Evolutionary conservation across 2,113 vertebrate genomes (phyloP).

Genomic region (Erinaceus europaeus): DNA sequence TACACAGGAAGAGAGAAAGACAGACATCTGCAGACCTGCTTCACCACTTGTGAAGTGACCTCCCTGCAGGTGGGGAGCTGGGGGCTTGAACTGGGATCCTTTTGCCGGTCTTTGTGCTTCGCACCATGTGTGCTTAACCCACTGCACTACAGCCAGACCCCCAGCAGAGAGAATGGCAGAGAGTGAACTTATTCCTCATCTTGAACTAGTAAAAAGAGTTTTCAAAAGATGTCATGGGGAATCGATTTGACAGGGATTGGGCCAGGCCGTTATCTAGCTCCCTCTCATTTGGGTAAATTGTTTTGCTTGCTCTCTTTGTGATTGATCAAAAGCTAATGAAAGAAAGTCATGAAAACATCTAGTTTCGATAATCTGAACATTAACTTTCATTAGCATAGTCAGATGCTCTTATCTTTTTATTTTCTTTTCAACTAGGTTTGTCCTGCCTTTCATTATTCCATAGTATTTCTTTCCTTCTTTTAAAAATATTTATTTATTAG

Average conservation of each 20-base stretch:
- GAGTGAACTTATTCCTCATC: not conserved
- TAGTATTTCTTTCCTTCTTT: not conserved
- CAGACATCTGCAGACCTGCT: too few species aligned
- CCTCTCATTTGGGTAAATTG: not conserved
- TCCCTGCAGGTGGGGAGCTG: too few species aligned
- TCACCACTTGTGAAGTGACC: too few species aligned
- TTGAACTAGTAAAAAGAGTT: too few species aligned
- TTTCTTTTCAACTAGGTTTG: not conserved
- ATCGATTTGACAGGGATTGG: not conserved
- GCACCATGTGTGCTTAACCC: too few species aligned
- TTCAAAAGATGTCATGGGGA: too few species aligned
- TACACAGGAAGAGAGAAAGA: too few species aligned
- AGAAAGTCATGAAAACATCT: not conserved
- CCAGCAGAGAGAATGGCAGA: not conserved
- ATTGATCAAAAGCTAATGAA: not conserved
- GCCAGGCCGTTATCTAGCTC: not conserved
- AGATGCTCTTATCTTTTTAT: not conserved
- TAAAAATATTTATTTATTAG: too few species aligned
- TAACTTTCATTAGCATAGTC: not conserved
- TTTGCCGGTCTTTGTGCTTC: too few species aligned
- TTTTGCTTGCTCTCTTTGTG: not conserved
- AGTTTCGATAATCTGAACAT: not conserved
- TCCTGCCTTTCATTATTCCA: not conserved
- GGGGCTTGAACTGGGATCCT: too few species aligned
- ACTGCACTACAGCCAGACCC: too few species aligned